Conservation (phyloP, 2,113 vertebrate genomes). For the Tenrec ecaudatus region DNA sequence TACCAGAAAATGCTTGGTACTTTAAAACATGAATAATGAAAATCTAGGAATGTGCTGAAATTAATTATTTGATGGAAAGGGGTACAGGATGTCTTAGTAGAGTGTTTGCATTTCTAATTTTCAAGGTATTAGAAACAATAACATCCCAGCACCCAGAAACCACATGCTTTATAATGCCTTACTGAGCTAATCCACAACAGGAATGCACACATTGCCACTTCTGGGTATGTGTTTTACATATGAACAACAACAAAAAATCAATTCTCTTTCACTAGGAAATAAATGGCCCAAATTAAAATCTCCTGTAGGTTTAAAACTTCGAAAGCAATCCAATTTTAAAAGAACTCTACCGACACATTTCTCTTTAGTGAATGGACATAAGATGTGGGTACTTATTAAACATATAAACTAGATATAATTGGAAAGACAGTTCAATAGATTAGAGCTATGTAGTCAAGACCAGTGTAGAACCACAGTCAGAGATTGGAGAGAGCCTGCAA, state of each 20-base stretch:
- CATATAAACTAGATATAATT: slow-evolving; percentile 66
- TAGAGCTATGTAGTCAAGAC: neutral
- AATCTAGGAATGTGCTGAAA: slow-evolving; percentile 9
- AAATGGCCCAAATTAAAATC: slow-evolving; percentile 68
- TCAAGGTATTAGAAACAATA: slow-evolving; percentile 3
- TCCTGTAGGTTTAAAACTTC: slow-evolving; percentile 41
- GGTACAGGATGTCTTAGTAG: neutral
- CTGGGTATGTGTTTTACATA: neutral
- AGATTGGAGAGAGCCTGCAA: accelerated
- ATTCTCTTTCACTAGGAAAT: slow-evolving; percentile 56
- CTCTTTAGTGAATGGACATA: slow-evolving; percentile 64
- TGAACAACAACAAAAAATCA: neutral
- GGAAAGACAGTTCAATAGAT: neutral
- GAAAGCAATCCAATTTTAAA: slow-evolving; percentile 63
- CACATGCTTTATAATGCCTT: neutral
- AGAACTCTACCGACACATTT: slow-evolving; percentile 67
- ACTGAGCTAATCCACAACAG: slow-evolving; percentile 22
- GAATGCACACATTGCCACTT: neutral
- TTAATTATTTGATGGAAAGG: slow-evolving; percentile 64
- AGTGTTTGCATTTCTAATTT: slow-evolving; percentile 33
- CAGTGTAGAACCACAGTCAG: neutral
- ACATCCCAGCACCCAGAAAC: neutral
- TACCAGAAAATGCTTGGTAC: slow-evolving; percentile 23
- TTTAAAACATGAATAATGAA: slow-evolving; percentile 50
- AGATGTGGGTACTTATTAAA: slow-evolving; percentile 67